phyloP scores from a whole-genome alignment of 2,113 vertebrate genomes.

The Cyanoramphus novaezelandiae region DNA sequence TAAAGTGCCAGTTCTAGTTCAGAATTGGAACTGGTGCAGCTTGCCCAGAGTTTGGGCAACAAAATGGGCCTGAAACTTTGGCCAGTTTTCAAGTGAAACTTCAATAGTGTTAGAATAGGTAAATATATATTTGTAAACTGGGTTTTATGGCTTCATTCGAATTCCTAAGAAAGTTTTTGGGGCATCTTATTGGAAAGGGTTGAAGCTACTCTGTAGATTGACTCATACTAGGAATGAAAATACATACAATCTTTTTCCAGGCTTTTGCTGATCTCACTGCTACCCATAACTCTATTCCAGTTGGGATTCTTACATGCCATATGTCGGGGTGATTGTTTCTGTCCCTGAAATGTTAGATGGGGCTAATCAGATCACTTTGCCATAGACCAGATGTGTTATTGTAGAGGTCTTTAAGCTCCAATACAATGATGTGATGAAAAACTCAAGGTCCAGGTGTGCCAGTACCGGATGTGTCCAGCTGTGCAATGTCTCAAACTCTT shows the following conservation, averaged over 20 bases:
- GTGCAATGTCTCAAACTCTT: background rate
- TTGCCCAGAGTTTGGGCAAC: background rate
- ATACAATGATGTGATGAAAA: background rate
- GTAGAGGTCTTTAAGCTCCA: background rate
- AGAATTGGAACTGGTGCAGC: fast-evolving
- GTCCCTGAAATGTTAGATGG: background rate
- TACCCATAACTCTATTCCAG: background rate
- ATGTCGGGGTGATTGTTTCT: background rate
- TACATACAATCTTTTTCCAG: background rate
- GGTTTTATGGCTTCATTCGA: background rate
- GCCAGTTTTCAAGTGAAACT: background rate
- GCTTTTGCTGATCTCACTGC: background rate
- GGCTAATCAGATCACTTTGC: background rate
- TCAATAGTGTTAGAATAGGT: background rate
- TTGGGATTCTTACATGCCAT: background rate
- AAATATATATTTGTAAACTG: background rate
- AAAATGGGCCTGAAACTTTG: background rate
- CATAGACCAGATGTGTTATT: background rate
- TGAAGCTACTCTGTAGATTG: background rate
- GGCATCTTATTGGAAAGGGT: background rate
- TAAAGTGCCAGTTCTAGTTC: background rate
- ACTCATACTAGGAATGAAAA: background rate
- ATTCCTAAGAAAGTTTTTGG: background rate
- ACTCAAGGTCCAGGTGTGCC: background rate
- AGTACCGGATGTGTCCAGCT: background rate